Percentiles rank a stretch among this genome's conserved stretches.
phyloP scores from a whole-genome alignment of 1,140 invertebrate genomes.

The Amphibalanus amphitrite region DNA sequence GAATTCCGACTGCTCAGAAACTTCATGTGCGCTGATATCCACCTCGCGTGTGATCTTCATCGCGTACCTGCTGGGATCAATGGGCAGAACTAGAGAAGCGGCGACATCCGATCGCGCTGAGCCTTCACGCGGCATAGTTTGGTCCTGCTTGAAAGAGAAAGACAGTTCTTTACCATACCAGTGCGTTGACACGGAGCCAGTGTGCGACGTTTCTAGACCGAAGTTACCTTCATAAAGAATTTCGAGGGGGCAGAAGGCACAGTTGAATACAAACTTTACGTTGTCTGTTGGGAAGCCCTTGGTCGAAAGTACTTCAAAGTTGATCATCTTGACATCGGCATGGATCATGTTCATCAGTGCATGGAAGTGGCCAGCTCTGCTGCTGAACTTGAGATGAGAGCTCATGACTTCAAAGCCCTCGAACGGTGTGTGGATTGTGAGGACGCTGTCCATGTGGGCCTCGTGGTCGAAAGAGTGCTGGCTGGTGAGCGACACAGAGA shows the following conservation, averaged over 20 bases:
- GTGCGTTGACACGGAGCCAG: background rate
- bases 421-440: background rate
- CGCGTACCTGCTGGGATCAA: background rate
- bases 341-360: too few relatives aligned
- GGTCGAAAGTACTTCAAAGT: too few relatives aligned
- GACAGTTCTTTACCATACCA: background rate
- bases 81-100: background rate
- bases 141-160: background rate
- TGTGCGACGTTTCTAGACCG: too few relatives aligned
- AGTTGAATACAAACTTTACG: background rate
- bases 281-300: too few relatives aligned
- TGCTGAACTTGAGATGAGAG: background rate
- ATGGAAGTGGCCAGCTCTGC: background rate
- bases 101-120: background rate
- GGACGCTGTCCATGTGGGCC: background rate
- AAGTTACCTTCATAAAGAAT: background rate
- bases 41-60: background rate
- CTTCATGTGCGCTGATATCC: background rate
- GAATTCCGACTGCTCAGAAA: background rate
- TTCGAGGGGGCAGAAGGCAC: background rate
- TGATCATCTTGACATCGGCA: too few relatives aligned
- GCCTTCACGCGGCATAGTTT: background rate
- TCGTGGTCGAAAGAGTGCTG: background rate
- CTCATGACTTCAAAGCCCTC: background rate
- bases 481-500: background rate